These are phyloP conservation scores for Aleiodes testaceus DNA, from an alignment of 2,888 invertebrate genomes.

Conservation along the genomic window DNA sequence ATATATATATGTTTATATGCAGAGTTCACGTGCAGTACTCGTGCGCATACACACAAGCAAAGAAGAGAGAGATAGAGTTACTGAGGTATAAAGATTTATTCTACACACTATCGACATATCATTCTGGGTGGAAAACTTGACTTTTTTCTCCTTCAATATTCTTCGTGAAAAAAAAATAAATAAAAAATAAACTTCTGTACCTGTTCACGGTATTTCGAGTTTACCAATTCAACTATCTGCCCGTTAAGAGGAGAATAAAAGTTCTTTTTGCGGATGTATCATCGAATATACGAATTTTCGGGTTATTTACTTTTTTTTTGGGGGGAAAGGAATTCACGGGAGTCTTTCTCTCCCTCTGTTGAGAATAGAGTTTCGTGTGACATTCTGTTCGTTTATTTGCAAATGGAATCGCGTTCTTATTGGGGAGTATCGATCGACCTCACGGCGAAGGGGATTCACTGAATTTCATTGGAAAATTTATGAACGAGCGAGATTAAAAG, in stretches of 20 bases:
- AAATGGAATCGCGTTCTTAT: too few species aligned
- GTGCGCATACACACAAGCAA: neutral
- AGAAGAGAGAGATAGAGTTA: neutral
- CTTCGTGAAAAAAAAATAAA: neutral
- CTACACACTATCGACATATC: constrained; percentile 43
- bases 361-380: too few species aligned
- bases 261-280: neutral
- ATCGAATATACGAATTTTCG: neutral
- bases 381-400: too few species aligned
- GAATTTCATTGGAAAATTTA: too few species aligned
- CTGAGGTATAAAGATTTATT: constrained; percentile 36
- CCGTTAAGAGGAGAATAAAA: neutral
- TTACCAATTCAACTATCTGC: neutral
- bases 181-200: neutral
- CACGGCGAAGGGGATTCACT: too few species aligned
- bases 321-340: neutral
- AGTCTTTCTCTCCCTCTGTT: too few species aligned
- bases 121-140: constrained; percentile 22
- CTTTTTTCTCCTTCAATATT: constrained; percentile 10
- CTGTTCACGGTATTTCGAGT: neutral
- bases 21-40: constrained; percentile 5
- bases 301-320: neutral
- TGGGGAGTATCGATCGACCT: too few species aligned
- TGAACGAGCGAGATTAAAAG: too few species aligned
- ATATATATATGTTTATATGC: neutral